phyloP scores from a whole-genome alignment of 37 sponge, comb jelly and placozoan species.

The Dysidea cf. avara region DNA sequence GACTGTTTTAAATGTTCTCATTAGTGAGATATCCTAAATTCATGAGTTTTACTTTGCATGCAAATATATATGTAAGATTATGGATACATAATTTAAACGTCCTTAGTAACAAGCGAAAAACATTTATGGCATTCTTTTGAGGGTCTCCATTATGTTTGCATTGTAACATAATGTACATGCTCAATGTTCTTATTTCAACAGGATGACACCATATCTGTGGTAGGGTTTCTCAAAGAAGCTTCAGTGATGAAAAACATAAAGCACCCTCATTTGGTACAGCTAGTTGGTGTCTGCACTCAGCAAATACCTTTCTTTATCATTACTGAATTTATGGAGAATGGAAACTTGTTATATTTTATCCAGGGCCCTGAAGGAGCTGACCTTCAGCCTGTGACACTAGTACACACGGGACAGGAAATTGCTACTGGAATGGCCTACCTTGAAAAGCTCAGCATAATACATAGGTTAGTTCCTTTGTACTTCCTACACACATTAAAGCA shows the following conservation, averaged over 20 bases:
- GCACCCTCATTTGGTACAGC: slow-evolving; percentile 89
- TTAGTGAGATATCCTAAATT: no score
- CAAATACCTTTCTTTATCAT: slow-evolving; percentile 96
- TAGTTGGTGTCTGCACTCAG: slow-evolving; percentile 91
- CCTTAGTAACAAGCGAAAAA: no score
- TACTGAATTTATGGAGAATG: slow-evolving; percentile 95
- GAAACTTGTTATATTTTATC: slow-evolving; percentile 92
- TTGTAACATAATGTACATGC: no score
- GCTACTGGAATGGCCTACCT: slow-evolving; percentile 96
- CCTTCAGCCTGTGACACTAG: slow-evolving; percentile 81
- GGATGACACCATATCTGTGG: slow-evolving; percentile 94
- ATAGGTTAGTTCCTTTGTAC: slow-evolving; percentile 89
- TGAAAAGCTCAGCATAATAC: slow-evolving; percentile 86
- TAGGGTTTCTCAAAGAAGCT: slow-evolving; percentile 95
- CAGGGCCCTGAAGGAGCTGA: slow-evolving; percentile 67
- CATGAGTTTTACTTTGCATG: no score
- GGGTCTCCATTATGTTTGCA: no score
- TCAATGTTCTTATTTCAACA: no score
- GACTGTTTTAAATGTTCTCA: no score
- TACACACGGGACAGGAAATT: slow-evolving; percentile 91
- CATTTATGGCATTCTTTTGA: no score
- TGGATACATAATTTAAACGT: no score
- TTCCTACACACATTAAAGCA: no score
- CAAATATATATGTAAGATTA: no score
- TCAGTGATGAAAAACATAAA: slow-evolving; percentile 91